Evolutionary conservation across 2,797 vertebrate genomes (phyloP).

Genomic region (Huso huso): DNA sequence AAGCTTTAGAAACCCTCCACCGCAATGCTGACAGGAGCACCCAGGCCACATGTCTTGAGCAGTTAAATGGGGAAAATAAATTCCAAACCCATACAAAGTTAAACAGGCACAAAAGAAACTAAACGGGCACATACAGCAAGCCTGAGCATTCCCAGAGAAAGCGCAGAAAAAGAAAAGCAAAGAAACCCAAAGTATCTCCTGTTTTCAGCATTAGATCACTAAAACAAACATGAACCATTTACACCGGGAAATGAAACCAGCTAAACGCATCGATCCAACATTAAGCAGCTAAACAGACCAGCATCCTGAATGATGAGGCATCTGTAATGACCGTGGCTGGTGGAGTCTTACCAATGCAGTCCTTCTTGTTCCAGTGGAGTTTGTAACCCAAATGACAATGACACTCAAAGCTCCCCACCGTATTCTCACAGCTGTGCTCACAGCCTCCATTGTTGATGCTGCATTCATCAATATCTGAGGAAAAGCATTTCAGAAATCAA

Average conservation of each 20-base stretch:
- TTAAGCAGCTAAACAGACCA: too few relatives aligned
- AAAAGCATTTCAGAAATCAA: conserved; percentile 23
- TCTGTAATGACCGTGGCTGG: too few relatives aligned
- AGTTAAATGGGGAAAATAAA: not conserved
- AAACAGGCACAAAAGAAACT: conserved; percentile 2
- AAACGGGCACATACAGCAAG: conserved; percentile 6
- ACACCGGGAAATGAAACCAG: too few relatives aligned
- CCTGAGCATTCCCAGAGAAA: conserved; percentile 25
- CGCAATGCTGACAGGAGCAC: too few relatives aligned
- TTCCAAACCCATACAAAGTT: not conserved
- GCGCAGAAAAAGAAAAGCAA: conserved; percentile 49
- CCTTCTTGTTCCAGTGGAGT: conserved; percentile 96
- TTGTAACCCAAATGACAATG: conserved; percentile 77
- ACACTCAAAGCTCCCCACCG: conserved; percentile 76
- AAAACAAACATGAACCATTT: too few relatives aligned
- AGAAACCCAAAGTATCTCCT: conserved; percentile 89
- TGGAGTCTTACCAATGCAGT: conserved; percentile 85
- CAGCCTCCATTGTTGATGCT: conserved; percentile 92
- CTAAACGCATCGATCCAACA: too few relatives aligned
- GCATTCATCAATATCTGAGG: conserved; percentile 87
- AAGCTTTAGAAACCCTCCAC: too few relatives aligned
- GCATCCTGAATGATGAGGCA: too few relatives aligned
- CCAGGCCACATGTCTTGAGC: too few relatives aligned
- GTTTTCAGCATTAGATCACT: conserved; percentile 55
- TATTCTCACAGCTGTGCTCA: conserved; percentile 83